phyloP scores from a whole-genome alignment of 2,888 invertebrate genomes.

The Sinotaia quadrata region DNA sequence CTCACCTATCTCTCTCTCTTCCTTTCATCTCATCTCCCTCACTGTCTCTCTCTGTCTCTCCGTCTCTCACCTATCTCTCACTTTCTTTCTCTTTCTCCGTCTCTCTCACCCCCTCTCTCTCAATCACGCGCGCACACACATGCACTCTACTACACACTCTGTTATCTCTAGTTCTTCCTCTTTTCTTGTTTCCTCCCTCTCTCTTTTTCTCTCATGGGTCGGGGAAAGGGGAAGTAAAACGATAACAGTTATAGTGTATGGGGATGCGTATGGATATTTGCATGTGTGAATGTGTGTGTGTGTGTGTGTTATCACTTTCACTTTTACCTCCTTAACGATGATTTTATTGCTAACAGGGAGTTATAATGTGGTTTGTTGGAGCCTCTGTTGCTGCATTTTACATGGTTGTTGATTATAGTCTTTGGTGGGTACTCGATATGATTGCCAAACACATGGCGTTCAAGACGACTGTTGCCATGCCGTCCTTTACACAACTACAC shows the following conservation, averaged over 20 bases:
- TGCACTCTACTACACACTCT: too few relatives aligned
- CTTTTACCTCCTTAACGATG: neutral
- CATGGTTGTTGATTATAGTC: conserved; percentile 83
- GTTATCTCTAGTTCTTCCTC: too few relatives aligned
- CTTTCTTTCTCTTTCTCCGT: too few relatives aligned
- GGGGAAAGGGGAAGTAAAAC: too few relatives aligned
- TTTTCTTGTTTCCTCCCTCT: too few relatives aligned
- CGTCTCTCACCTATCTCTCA: too few relatives aligned
- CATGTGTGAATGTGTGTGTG: neutral
- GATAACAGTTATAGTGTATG: neutral
- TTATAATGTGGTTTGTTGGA: conserved; percentile 78
- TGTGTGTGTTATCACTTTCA: neutral
- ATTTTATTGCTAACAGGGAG: conserved; percentile 56
- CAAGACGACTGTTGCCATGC: conserved; percentile 59
- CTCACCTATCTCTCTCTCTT: too few relatives aligned
- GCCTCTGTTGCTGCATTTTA: conserved; percentile 82
- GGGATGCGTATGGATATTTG: neutral
- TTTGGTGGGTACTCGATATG: conserved; percentile 82
- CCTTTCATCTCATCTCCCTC: too few relatives aligned
- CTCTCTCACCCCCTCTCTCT: too few relatives aligned
- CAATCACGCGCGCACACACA: too few relatives aligned
- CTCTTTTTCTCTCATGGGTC: too few relatives aligned
- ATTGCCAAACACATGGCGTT: conserved; percentile 73
- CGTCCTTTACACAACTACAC: conserved; percentile 74
- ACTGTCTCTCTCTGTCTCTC: too few relatives aligned